phyloP scores from a whole-genome alignment of 1,140 invertebrate species.

The Wasmannia auropunctata region DNA sequence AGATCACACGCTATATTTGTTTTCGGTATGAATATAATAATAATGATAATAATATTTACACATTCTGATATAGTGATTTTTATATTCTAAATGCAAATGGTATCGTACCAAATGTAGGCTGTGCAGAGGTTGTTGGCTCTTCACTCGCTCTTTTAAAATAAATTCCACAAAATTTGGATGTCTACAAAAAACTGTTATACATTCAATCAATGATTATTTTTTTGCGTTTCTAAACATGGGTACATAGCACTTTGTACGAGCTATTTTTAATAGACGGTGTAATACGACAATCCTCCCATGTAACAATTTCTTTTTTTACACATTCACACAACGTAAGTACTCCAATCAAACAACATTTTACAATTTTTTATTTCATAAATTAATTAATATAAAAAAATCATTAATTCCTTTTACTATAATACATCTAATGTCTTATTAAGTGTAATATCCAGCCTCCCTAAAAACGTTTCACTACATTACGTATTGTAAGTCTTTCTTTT shows the following conservation, averaged over 20 bases:
- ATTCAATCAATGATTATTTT: slow-evolving; percentile 59
- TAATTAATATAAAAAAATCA: slow-evolving; percentile 84
- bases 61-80: slow-evolving; percentile 57
- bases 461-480: slow-evolving; percentile 74
- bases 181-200: slow-evolving; percentile 59
- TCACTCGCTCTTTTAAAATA: slow-evolving; percentile 58
- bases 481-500: slow-evolving; percentile 72
- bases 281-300: slow-evolving; percentile 66
- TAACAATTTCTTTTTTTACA: slow-evolving; percentile 60
- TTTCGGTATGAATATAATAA: slow-evolving; percentile 61
- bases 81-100: slow-evolving; percentile 71
- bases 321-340: slow-evolving; percentile 77
- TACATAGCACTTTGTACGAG: slow-evolving; percentile 58
- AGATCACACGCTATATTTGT: slow-evolving; percentile 59
- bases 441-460: slow-evolving; percentile 78
- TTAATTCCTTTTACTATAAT: slow-evolving; percentile 82
- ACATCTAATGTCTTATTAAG: slow-evolving; percentile 81
- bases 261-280: slow-evolving; percentile 56
- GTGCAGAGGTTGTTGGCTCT: slow-evolving; percentile 56
- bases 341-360: slow-evolving; percentile 76
- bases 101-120: slow-evolving; percentile 46
- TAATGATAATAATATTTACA: slow-evolving; percentile 67
- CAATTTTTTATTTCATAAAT: slow-evolving; percentile 81
- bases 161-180: slow-evolving; percentile 61
- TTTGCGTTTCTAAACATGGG: slow-evolving; percentile 47